phyloP scores from a whole-genome alignment of 2,113 vertebrate species.

The Gambusia holbrooki region DNA sequence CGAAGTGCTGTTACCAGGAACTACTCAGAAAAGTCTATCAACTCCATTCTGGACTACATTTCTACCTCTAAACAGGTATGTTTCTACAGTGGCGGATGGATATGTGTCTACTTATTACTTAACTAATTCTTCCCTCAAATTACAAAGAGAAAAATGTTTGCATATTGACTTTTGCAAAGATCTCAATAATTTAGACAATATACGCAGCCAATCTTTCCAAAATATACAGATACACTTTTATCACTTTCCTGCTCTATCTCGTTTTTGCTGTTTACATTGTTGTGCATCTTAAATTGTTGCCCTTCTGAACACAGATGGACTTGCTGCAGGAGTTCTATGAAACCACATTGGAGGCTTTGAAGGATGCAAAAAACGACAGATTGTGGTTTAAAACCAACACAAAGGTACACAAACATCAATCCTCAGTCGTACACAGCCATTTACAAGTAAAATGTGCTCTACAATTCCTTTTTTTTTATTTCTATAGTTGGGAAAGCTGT shows the following conservation, averaged over 20 bases:
- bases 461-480: not conserved
- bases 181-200: no score
- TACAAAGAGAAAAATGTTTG: no score
- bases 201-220: no score
- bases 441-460: not conserved
- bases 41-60: slow-evolving; percentile 99
- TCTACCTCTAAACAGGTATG: slow-evolving; percentile 99
- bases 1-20: slow-evolving; percentile 98
- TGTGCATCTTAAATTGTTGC: not conserved
- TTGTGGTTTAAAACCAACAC: slow-evolving; percentile 99
- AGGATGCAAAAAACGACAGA: slow-evolving; percentile 98
- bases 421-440: not conserved
- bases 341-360: slow-evolving; percentile 96
- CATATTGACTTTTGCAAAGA: no score
- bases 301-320: slow-evolving; percentile 87
- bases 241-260: not conserved
- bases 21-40: slow-evolving; percentile 99
- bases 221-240: not conserved
- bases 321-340: slow-evolving; percentile 99
- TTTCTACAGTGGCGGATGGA: slow-evolving; percentile 1
- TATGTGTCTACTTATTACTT: no score
- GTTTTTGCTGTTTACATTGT: not conserved
- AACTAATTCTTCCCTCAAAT: no score
- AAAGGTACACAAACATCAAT: slow-evolving; percentile 84
- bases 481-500: slow-evolving; percentile 94